Percentiles rank a stretch among this genome's conserved stretches.
These are phyloP conservation scores for Tetrao urogallus DNA, from an alignment of 2,113 vertebrate genomes.

Conservation along the genomic window DNA sequence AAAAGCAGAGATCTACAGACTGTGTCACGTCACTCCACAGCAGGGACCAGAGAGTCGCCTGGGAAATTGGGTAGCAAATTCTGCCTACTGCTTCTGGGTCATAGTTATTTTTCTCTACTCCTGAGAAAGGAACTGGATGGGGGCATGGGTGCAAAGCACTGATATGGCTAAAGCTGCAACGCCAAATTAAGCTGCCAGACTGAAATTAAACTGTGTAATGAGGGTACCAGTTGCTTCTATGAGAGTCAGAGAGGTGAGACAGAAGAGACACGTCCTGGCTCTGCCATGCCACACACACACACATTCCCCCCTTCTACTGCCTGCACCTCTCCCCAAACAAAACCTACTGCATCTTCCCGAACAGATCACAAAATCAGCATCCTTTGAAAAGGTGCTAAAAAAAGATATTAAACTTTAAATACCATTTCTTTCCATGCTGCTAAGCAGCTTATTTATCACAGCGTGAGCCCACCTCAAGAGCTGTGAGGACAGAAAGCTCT, in stretches of 20 bases:
- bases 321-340: not conserved
- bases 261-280: not conserved
- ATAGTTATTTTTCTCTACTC: not conserved
- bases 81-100: not conserved
- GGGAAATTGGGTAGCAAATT: not conserved
- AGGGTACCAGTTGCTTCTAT: slow-evolving; percentile 30
- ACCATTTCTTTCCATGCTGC: slow-evolving; percentile 74
- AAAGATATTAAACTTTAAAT: slow-evolving; percentile 76
- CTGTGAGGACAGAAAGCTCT: slow-evolving; percentile 64
- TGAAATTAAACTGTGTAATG: slow-evolving; percentile 53
- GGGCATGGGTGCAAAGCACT: not conserved
- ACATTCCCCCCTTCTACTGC: not conserved
- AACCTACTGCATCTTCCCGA: slow-evolving; percentile 44
- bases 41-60: not conserved
- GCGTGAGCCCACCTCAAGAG: slow-evolving; percentile 77
- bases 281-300: not conserved
- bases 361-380: slow-evolving; percentile 60
- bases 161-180: not conserved
- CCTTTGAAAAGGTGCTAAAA: slow-evolving; percentile 72
- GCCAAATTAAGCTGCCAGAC: slow-evolving; percentile 15
- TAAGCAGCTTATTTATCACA: slow-evolving; percentile 82
- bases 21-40: not conserved
- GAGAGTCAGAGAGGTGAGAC: not conserved
- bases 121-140: not conserved
- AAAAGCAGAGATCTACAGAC: not conserved